Percentiles rank a stretch among this genome's conserved stretches.
These are phyloP conservation scores for Drosophila mayaguana DNA, from an alignment of 2,888 invertebrate species.

Conservation along the genomic window DNA sequence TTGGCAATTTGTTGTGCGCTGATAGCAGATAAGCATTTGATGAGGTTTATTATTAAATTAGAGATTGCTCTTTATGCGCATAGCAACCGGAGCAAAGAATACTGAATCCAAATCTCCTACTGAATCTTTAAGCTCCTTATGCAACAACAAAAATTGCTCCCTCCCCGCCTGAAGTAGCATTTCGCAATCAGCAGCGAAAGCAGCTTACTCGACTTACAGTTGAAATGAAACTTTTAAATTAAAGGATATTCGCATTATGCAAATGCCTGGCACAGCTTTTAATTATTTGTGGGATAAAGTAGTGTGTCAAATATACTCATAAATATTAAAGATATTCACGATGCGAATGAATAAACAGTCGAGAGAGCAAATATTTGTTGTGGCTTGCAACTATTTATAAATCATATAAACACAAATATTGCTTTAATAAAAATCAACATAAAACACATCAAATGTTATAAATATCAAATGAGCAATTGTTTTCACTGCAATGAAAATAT, in stretches of 20 bases:
- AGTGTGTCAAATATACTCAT: constrained; percentile 3
- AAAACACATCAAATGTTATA: background rate
- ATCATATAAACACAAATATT: background rate
- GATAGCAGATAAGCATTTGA: constrained; percentile 79
- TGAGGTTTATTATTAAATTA: constrained; percentile 76
- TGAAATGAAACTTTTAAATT: constrained; percentile 24
- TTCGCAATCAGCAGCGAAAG: constrained; percentile 56
- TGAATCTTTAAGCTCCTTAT: constrained; percentile 67
- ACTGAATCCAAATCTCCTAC: constrained; percentile 10
- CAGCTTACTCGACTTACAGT: constrained; percentile 46
- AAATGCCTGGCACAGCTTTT: constrained; percentile 9
- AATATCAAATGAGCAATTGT: constrained; percentile 2
- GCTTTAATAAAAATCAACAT: background rate
- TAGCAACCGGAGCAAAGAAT: constrained; percentile 23
- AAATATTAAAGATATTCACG: background rate
- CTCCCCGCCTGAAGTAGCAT: background rate
- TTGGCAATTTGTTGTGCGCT: constrained; percentile 74
- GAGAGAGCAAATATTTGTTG: background rate
- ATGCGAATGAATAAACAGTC: background rate
- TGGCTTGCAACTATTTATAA: background rate
- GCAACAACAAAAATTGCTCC: constrained; percentile 24
- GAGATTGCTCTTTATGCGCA: constrained; percentile 40
- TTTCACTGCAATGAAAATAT: background rate
- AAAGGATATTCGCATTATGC: constrained; percentile 1
- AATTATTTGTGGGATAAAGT: constrained; percentile 11